phyloP scores from a whole-genome alignment of 64 coral and sea anemone genomes.

The Catalaphyllia jardinei region DNA sequence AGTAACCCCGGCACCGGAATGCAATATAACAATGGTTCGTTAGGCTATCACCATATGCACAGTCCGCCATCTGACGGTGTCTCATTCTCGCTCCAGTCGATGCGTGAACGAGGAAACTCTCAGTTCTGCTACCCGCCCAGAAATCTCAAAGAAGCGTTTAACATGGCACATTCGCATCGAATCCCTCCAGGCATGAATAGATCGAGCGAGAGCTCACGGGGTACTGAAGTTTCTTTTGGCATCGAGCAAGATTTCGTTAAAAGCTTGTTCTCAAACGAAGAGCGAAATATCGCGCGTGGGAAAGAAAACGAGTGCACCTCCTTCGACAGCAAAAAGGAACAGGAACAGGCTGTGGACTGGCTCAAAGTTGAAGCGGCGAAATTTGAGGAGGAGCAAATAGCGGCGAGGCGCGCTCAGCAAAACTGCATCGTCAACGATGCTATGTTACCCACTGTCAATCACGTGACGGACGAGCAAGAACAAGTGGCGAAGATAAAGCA shows the following conservation, averaged over 20 bases:
- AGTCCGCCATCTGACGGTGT: neutral
- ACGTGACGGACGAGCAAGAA: conserved; percentile 70
- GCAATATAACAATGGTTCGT: conserved; percentile 26
- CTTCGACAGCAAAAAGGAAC: neutral
- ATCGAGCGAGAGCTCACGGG: neutral
- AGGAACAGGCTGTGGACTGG: conserved; percentile 40
- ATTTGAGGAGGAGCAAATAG: conserved; percentile 37
- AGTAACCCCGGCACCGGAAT: conserved; percentile 29
- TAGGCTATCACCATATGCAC: neutral
- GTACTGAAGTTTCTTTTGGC: neutral
- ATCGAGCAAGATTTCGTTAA: neutral
- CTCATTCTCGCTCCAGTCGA: neutral
- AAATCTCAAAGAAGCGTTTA: conserved; percentile 33
- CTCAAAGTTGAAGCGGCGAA: conserved; percentile 39
- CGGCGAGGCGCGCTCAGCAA: conserved; percentile 6
- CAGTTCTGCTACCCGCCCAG: neutral
- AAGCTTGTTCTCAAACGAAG: neutral
- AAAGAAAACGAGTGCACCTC: neutral
- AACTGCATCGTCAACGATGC: conserved; percentile 76
- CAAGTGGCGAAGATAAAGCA: conserved; percentile 70
- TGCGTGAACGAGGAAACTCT: conserved; percentile 2
- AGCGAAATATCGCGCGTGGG: neutral
- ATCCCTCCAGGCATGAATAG: neutral
- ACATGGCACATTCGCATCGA: conserved; percentile 2
- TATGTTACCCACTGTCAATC: conserved; percentile 61